Percentiles rank a stretch among this genome's conserved stretches.
phyloP scores from a whole-genome alignment of 2,113 vertebrate species.

The Corythornis vintsioides region DNA sequence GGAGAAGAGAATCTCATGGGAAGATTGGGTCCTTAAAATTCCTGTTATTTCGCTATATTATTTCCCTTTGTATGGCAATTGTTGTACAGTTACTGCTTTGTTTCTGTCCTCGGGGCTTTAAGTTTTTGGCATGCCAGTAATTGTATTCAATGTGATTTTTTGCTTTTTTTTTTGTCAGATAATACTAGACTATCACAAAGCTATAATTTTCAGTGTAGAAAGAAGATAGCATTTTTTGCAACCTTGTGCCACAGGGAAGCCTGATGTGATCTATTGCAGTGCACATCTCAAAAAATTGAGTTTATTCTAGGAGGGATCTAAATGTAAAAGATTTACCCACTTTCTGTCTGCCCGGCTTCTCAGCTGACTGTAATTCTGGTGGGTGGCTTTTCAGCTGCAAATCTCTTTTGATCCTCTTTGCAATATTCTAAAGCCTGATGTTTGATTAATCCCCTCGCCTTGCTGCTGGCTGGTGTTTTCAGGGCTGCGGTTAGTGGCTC shows the following conservation, averaged over 20 bases:
- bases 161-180: not conserved
- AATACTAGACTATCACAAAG: not conserved
- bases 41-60: not conserved
- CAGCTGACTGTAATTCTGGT: constrained; percentile 37
- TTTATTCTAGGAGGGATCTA: constrained; percentile 4
- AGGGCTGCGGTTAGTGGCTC: not conserved
- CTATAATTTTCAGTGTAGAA: not conserved
- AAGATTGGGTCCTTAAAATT: not conserved
- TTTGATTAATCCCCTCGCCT: constrained; percentile 44
- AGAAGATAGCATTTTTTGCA: not conserved
- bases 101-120: not conserved
- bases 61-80: not conserved
- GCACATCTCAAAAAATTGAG: not conserved
- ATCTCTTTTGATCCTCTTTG: constrained; percentile 69
- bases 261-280: not conserved
- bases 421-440: constrained; percentile 57
- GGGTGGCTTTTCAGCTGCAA: constrained; percentile 50
- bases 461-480: constrained; percentile 15
- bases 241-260: not conserved
- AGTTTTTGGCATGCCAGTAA: not conserved
- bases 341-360: not conserved
- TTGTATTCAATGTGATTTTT: not conserved
- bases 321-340: not conserved
- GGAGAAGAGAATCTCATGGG: not conserved
- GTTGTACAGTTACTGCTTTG: not conserved